Percentiles rank a stretch among this genome's conserved stretches.
phyloP scores from a whole-genome alignment of 2,888 invertebrate genomes.

The Limulus polyphemus region DNA sequence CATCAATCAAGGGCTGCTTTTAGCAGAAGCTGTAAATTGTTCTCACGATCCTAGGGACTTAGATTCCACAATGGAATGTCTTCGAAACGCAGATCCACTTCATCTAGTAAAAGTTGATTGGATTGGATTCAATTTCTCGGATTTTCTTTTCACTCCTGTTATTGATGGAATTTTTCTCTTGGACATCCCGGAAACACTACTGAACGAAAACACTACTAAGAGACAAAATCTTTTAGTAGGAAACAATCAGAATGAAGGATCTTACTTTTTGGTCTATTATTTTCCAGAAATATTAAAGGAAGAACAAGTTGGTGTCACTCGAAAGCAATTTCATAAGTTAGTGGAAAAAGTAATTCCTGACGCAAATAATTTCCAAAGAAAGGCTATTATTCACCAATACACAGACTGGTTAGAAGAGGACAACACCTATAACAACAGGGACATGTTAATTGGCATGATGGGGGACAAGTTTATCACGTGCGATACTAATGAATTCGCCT shows the following conservation, averaged over 20 bases:
- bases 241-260: no score
- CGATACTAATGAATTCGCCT: neutral
- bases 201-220: no score
- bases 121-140: neutral
- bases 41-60: neutral
- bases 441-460: neutral
- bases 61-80: neutral
- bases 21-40: neutral
- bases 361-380: neutral
- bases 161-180: neutral
- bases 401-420: conserved; percentile 4
- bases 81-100: neutral
- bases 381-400: conserved; percentile 1
- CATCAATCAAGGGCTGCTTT: neutral
- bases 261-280: no score
- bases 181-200: no score
- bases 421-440: neutral
- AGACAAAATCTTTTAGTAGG: no score
- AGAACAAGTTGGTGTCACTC: no score
- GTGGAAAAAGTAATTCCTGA: no score
- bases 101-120: neutral
- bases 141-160: neutral
- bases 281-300: no score
- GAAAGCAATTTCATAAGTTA: no score
- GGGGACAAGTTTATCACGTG: conserved; percentile 3